Evolutionary conservation across 2,797 vertebrate genomes (phyloP), one percentile per base, ranked within the genome.

Genomic region (Serranus cabrilla): DNA sequence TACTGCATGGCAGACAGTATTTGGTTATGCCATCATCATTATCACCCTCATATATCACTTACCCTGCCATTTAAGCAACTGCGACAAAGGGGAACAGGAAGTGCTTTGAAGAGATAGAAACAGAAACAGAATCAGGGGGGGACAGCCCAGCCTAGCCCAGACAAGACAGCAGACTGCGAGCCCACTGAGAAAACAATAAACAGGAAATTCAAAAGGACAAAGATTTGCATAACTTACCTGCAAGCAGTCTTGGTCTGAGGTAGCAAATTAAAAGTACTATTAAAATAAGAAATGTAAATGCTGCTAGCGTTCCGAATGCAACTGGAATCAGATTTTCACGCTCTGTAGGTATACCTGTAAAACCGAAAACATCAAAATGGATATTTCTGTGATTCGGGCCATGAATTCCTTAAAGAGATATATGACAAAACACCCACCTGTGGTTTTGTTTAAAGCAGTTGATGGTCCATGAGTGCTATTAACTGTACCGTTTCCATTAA

Each of bases 161-260:
- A 55, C 13, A 61, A 74, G 1, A 12, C n/a, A 20, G 18, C 0
- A 49, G 46, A 47, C 20, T 34, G 7, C 7, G 34, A 34, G 34
- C 34, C 34, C 1, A 60, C 37, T 16, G 2, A 55, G 50, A 5
- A 50, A 23, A 16, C 2, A 59, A 21, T 17, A 60, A 66, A 77
- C 39, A 71, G 68, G 62, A 81, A 74, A 56, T 66, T 34, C 7
- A 62, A 9, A 21, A 2, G 49, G 2, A 13, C 0, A 13, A 52
- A 70, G 5, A 42, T 11, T 2, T 65, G 11, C 7, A 52, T 58
- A 7, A 8, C 73, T 5, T 79, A 92, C 89, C 85, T 80, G 61
- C n/a, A 1, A 0, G 3, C 18, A 46, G 10, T 69, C 71, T 75
- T 50, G 4, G 17, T 72, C 56, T 76, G 13, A 87, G 55, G 50